These are phyloP conservation scores for Contarinia nasturtii DNA, from an alignment of 1,140 invertebrate species.

Conservation along the genomic window DNA sequence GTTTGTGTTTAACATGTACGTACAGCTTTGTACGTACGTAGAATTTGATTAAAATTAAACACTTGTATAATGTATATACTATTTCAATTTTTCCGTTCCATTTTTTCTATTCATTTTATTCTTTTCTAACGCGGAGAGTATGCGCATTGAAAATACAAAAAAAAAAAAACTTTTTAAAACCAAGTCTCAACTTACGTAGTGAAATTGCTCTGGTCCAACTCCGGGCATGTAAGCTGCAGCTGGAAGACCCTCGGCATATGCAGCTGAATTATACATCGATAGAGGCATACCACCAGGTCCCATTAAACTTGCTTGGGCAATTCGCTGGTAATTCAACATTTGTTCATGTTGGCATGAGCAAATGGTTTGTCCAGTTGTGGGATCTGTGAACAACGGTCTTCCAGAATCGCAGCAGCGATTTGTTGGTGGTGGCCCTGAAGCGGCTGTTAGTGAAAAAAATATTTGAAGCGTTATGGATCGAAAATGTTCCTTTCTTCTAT, in stretches of 20 bases:
- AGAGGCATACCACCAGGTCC: constrained; percentile 32
- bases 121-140: no score
- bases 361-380: constrained; percentile 75
- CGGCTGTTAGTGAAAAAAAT: constrained; percentile 9
- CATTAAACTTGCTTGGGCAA: constrained; percentile 39
- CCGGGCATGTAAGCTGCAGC: constrained; percentile 67
- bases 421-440: constrained; percentile 17
- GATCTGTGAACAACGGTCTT: constrained; percentile 76
- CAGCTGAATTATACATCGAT: constrained; percentile 56
- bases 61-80: no score
- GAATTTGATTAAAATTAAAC: no score
- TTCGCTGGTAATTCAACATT: constrained; percentile 57
- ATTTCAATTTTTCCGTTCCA: no score
- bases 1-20: no score
- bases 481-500: no score
- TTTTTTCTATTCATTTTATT: no score
- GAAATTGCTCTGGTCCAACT: constrained; percentile 47
- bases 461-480: constrained; percentile 17
- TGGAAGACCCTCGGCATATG: constrained; percentile 47
- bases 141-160: no score
- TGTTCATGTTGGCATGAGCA: constrained; percentile 78
- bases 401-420: constrained; percentile 79
- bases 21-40: no score
- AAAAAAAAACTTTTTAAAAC: no score
- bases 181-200: constrained; percentile 13